These are phyloP conservation scores for Scolopax rusticola DNA, from an alignment of 2,797 vertebrate genomes.

Conservation along the genomic window DNA sequence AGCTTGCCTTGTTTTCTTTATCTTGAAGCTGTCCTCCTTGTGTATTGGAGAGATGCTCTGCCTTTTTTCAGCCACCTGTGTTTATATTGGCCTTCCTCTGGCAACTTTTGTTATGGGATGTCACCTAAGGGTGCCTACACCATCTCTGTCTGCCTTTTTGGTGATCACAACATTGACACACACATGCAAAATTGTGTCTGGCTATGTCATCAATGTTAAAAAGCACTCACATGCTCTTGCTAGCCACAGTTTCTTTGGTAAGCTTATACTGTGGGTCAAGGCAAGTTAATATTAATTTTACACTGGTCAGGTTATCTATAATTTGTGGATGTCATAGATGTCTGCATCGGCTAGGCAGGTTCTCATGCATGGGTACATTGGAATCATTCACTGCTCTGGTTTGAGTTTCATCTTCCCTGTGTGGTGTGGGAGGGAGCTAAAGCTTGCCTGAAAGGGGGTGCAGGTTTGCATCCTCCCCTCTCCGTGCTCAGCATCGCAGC, in stretches of 20 bases:
- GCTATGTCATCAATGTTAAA: neutral
- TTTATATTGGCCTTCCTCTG: neutral
- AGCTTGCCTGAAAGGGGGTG: neutral
- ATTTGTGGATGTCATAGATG: neutral
- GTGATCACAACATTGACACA: accelerated
- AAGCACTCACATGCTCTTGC: accelerated
- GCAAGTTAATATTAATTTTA: neutral
- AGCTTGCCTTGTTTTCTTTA: accelerated
- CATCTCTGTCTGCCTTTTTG: neutral
- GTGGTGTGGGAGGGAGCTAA: accelerated
- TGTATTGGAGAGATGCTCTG: neutral
- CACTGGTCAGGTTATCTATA: neutral
- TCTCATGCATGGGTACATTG: accelerated
- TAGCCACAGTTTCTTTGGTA: neutral
- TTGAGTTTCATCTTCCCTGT: accelerated
- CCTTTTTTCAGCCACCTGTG: neutral
- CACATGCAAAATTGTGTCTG: neutral
- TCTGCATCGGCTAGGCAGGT: accelerated
- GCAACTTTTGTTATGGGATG: neutral
- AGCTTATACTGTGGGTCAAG: neutral
- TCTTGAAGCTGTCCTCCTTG: neutral
- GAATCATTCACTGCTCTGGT: accelerated
- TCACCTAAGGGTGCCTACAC: neutral
- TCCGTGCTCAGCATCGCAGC: accelerated
- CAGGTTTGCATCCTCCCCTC: neutral